Conservation (phyloP, 64 coral and sea anemone genomes). For the Actinia equina region DNA sequence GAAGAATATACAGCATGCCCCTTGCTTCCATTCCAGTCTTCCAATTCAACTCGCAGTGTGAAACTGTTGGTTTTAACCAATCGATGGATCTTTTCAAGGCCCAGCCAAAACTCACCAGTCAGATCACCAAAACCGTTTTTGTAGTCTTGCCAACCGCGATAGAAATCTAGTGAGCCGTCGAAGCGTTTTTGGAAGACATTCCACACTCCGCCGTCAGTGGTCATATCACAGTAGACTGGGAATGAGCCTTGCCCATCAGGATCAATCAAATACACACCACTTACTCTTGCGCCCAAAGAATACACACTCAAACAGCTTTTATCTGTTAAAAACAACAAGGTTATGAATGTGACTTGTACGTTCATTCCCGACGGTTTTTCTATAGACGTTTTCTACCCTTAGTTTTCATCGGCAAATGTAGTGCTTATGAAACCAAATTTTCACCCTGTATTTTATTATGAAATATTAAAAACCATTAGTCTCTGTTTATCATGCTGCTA, state of each 20-base stretch:
- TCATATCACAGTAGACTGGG: slow-evolving; percentile 4
- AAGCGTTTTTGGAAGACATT: background rate
- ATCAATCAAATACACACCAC: background rate
- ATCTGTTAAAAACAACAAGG: background rate
- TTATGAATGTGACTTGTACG: background rate
- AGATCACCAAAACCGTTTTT: slow-evolving; percentile 8
- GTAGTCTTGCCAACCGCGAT: slow-evolving; percentile 15
- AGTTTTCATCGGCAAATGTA: too few relatives aligned
- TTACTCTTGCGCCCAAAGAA: background rate
- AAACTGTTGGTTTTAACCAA: background rate
- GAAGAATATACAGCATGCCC: background rate
- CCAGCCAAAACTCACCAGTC: slow-evolving; percentile 21
- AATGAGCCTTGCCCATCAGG: background rate
- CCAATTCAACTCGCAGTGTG: background rate
- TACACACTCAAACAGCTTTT: background rate
- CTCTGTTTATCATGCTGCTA: too few relatives aligned
- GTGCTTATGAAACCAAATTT: too few relatives aligned
- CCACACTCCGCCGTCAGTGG: background rate
- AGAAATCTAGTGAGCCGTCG: background rate
- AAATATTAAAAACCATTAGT: too few relatives aligned
- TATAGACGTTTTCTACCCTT: too few relatives aligned
- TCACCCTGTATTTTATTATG: too few relatives aligned
- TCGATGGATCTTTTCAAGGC: slow-evolving; percentile 6
- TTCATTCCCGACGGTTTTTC: too few relatives aligned
- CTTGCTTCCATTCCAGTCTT: background rate